Conservation (phyloP, 2,888 invertebrate species). For the Didymodactylos carnosus region DNA sequence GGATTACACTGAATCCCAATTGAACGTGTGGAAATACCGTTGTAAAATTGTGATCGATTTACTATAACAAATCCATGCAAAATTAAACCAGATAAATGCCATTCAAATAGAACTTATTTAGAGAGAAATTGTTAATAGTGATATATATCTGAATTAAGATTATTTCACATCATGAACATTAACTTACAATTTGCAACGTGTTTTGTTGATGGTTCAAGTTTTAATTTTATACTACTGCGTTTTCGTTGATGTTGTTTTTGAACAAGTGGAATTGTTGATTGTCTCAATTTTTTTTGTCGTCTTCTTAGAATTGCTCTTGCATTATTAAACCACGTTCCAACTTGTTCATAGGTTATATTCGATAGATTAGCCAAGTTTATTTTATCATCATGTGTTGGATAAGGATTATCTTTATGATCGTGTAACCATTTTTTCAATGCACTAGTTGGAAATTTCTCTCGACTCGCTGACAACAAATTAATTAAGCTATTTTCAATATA, state of each 20-base stretch:
- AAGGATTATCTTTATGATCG: constrained; percentile 7
- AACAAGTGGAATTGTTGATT: background rate
- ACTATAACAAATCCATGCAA: too few species aligned
- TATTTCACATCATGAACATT: too few species aligned
- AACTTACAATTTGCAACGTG: too few species aligned
- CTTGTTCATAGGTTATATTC: constrained; percentile 9
- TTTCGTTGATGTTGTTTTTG: too few species aligned
- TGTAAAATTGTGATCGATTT: background rate
- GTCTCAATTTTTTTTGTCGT: background rate
- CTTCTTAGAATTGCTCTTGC: background rate
- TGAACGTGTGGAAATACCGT: background rate
- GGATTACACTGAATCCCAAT: background rate
- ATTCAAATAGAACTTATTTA: too few species aligned
- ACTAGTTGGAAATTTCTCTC: background rate
- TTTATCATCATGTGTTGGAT: constrained; percentile 12
- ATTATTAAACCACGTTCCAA: constrained; percentile 11
- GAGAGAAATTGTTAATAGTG: too few species aligned
- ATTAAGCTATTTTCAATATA: background rate
- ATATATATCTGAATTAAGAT: too few species aligned
- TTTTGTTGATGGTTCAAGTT: too few species aligned
- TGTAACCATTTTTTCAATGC: constrained; percentile 10
- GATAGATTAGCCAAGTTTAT: constrained; percentile 2
- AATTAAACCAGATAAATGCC: too few species aligned
- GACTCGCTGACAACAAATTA: background rate
- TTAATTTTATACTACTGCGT: too few species aligned